Percentiles rank a stretch among this genome's conserved stretches.
Conservation (phyloP, 2,888 invertebrate genomes). For the Agrochola litura region DNA sequence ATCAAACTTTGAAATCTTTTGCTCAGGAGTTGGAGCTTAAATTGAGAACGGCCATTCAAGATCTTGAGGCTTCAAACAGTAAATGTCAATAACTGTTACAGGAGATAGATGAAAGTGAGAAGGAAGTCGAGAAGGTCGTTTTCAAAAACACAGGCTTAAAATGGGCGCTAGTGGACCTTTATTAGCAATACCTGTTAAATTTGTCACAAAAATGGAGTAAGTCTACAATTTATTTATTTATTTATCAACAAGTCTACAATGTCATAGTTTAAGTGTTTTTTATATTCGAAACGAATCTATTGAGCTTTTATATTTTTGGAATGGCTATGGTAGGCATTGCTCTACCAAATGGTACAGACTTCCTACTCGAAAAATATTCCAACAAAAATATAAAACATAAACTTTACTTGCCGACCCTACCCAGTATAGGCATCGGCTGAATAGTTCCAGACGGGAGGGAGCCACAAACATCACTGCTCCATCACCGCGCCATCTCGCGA, state of each 20-base stretch:
- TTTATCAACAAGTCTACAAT: too few relatives aligned
- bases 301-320: background rate
- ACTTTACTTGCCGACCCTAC: slow-evolving; percentile 61
- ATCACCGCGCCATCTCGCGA: slow-evolving; percentile 83
- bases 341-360: background rate
- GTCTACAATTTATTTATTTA: too few relatives aligned
- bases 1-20: background rate
- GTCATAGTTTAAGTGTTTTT: background rate
- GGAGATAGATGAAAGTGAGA: too few relatives aligned
- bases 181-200: too few relatives aligned
- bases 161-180: too few relatives aligned
- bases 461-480: slow-evolving; percentile 84
- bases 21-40: too few relatives aligned
- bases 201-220: background rate
- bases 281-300: background rate
- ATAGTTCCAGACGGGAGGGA: slow-evolving; percentile 80
- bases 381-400: background rate
- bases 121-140: too few relatives aligned
- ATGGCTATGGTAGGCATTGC: background rate
- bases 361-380: background rate
- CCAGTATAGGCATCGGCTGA: slow-evolving; percentile 75
- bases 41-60: too few relatives aligned
- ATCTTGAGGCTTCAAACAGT: too few relatives aligned
- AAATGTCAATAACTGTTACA: too few relatives aligned
- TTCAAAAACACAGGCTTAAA: too few relatives aligned